These are phyloP conservation scores for Naso thynnoides DNA, from an alignment of 2,797 vertebrate species.

Conservation along the genomic window DNA sequence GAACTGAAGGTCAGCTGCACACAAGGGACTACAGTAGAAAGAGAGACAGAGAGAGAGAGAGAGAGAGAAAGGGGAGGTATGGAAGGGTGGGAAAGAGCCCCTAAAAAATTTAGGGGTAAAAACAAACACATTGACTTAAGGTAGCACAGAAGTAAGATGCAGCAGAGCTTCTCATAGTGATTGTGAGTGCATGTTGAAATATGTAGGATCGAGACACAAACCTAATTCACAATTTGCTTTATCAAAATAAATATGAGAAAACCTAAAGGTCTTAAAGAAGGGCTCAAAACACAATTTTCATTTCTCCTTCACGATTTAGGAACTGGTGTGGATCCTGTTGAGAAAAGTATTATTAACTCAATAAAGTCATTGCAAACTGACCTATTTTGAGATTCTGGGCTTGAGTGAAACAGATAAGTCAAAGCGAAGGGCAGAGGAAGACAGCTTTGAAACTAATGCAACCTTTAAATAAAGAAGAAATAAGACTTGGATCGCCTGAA, in stretches of 20 bases:
- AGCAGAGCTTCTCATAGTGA: conserved; percentile 52
- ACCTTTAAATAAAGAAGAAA: conserved; percentile 64
- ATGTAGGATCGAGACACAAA: conserved; percentile 19
- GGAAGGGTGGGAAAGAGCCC: conserved; percentile 17
- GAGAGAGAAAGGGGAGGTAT: conserved; percentile 12
- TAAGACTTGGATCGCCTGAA: conserved; percentile 55
- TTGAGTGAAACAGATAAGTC: conserved; percentile 47
- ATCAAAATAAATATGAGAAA: conserved; percentile 32
- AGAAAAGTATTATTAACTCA: conserved; percentile 24
- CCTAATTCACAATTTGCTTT: background rate
- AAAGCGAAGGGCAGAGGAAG: conserved; percentile 42
- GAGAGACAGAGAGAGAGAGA: conserved; percentile 29
- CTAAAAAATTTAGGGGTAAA: conserved; percentile 46
- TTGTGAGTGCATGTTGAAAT: conserved; percentile 15
- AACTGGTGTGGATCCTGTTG: conserved; percentile 1
- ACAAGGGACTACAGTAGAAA: conserved; percentile 50
- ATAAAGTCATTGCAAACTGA: conserved; percentile 60
- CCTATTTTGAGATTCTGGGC: conserved; percentile 36
- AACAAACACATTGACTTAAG: conserved; percentile 56
- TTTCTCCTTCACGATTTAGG: conserved; percentile 16
- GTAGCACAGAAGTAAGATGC: conserved; percentile 70
- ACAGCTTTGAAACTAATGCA: conserved; percentile 47
- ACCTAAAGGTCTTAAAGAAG: conserved; percentile 27
- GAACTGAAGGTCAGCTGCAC: conserved; percentile 67
- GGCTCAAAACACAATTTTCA: conserved; percentile 2